phyloP scores from a whole-genome alignment of 2,888 invertebrate genomes.

The Torymus auratus region DNA sequence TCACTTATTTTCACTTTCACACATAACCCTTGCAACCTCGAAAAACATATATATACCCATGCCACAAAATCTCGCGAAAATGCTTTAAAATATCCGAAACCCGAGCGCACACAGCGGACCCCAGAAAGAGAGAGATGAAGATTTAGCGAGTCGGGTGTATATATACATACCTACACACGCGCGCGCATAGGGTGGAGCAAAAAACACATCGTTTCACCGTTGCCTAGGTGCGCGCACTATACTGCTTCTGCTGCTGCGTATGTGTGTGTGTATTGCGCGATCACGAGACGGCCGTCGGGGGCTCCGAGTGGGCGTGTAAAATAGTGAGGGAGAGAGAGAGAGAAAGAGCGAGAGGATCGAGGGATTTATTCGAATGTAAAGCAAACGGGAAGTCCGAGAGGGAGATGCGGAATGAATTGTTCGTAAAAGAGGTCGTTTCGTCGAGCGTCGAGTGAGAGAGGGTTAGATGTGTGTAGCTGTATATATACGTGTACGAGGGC shows the following conservation, averaged over 20 bases:
- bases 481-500: background rate
- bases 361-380: constrained; percentile 58
- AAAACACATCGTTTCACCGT: constrained; percentile 19
- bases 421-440: constrained; percentile 57
- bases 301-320: background rate
- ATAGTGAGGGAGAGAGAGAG: background rate
- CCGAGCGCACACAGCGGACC: no score
- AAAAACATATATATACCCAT: no score
- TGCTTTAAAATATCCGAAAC: no score
- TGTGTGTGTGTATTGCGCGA: constrained; percentile 13
- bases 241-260: no score
- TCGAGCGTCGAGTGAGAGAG: background rate
- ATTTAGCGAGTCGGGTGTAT: background rate
- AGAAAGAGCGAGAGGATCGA: constrained; percentile 46
- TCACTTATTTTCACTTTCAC: no score
- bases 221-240: no score
- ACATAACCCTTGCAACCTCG: no score
- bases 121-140: no score
- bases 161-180: background rate
- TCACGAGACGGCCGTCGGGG: constrained; percentile 17
- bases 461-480: constrained; percentile 24
- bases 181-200: background rate
- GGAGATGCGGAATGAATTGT: constrained; percentile 54
- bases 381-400: constrained; percentile 48
- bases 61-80: no score